A percentile compares a stretch with the other conserved stretches of the same genome.
Conservation (phyloP, 2,888 invertebrate genomes). For the Acrocyrtus sp. region DNA sequence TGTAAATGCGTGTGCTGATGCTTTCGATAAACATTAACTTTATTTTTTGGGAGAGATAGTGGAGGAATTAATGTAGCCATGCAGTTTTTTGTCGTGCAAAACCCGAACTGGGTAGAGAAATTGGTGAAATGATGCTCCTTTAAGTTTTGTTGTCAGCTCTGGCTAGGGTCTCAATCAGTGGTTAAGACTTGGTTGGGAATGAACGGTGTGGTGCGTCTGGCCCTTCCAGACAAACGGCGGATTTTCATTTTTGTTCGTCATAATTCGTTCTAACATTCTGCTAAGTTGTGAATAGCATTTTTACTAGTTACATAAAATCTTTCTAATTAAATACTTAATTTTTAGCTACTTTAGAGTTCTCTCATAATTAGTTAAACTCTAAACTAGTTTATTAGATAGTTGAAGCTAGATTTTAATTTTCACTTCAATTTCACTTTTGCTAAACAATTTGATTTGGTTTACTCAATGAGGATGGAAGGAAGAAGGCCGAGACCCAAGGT, state of each 20-base stretch:
- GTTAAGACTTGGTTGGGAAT: conserved; percentile 40
- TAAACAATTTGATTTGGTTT: neutral
- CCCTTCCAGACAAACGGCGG: conserved; percentile 12
- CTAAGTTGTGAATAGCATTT: no score
- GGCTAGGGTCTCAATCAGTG: conserved; percentile 41
- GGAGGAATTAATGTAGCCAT: no score
- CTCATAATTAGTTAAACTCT: neutral
- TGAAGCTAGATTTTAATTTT: neutral
- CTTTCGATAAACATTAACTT: no score
- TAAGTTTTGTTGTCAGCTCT: conserved; percentile 34
- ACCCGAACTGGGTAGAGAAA: no score
- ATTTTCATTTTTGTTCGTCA: neutral
- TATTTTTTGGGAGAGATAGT: no score
- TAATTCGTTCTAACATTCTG: no score
- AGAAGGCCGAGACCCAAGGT: conserved; percentile 58
- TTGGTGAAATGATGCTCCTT: no score
- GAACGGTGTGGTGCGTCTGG: conserved; percentile 30
- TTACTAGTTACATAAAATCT: no score
- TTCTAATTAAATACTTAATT: no score
- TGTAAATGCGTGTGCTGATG: no score
- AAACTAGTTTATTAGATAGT: neutral
- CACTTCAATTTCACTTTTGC: neutral
- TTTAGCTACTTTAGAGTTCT: no score
- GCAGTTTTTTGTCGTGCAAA: no score
- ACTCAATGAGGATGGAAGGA: conserved; percentile 44